Evolutionary conservation across 2,113 vertebrate genomes (phyloP), one percentile per base, ranked within the genome.

Genomic region (Chelonoidis abingdonii): DNA sequence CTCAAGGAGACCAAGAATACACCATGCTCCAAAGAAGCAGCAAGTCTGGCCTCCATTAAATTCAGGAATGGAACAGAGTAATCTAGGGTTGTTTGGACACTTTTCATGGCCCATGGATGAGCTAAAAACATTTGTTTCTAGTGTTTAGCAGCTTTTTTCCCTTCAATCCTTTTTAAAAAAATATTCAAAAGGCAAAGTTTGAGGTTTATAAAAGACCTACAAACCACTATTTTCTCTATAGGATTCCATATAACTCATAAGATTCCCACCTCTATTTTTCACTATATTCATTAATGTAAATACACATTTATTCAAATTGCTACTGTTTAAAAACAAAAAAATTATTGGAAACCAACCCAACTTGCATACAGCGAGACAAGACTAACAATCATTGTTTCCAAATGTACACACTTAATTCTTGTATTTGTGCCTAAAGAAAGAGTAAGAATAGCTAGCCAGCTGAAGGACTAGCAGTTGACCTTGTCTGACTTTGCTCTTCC

Each of bases 201-300:
- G 54, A 14, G 25, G 56, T 89, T 50, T 89, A 89, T 44, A 97
- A 96, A 95, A 97, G 78, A 29, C 12, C 80, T 87, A 94, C 22
- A 87, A 83, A 80, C 52, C 81, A 83, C 92, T 95, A 95, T 95
- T 81, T 94, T 94, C 93, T 93, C 83, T 62, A 3, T 44, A 76
- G 89, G 78, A 86, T 62, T 92, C 87, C 38, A 80, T 1, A 0
- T 29, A 80, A 72, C 49, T 31, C 81, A 47, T 19, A 91, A 88
- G 93, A 86, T 76, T 47, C 12, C 92, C 65, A n/a, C 52, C 90
- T 57, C 83, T 75, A 8, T 80, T 81, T n/a, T 83, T 93, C 89
- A 94, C 95, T 17, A 47, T 72, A 41, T 47, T 85, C 84, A 44
- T 44, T 44, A 44, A 44, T 44, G 44, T 44, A 44, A 44, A 44